phyloP scores from a whole-genome alignment of 1,140 invertebrate genomes.

The Choristoneura fumiferana region DNA sequence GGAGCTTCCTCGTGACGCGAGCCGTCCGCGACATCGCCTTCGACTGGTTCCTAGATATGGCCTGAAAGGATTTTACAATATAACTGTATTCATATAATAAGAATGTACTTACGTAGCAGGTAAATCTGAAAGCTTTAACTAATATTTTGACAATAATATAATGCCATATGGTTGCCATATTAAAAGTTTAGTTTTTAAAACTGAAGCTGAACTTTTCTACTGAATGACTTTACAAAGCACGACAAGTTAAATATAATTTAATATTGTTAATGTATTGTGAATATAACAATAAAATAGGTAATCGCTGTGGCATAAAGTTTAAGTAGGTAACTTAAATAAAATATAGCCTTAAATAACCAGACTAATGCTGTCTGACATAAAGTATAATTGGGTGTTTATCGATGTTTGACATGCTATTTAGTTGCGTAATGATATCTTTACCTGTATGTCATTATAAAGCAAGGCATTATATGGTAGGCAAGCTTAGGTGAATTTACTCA shows the following conservation, averaged over 20 bases:
- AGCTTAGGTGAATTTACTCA: conserved; percentile 24
- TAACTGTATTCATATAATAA: conserved; percentile 17
- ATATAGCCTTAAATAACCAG: conserved; percentile 18
- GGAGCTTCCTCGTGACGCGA: no score
- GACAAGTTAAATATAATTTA: conserved; percentile 22
- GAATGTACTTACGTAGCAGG: conserved; percentile 21
- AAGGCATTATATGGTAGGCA: conserved; percentile 24
- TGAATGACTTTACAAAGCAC: conserved; percentile 21
- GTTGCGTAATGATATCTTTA: conserved; percentile 10
- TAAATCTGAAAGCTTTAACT: conserved; percentile 57
- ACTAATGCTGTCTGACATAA: conserved; percentile 23
- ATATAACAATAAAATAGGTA: conserved; percentile 9
- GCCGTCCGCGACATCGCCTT: no score
- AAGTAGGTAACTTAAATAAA: conserved; percentile 22
- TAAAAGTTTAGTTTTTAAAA: conserved; percentile 30
- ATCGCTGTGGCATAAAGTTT: conserved; percentile 23
- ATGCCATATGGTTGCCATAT: conserved; percentile 59
- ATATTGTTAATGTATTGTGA: conserved; percentile 17
- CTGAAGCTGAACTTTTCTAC: conserved; percentile 3
- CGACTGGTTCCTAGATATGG: conserved; percentile 2
- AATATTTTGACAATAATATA: conserved; percentile 48
- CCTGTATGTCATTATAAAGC: conserved; percentile 22
- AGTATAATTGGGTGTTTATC: conserved; percentile 25
- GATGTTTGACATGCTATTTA: conserved; percentile 9
- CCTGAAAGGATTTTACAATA: conserved; percentile 13